Evolutionary conservation across 2,888 invertebrate genomes (phyloP).

Genomic region (Drosophila nr. perissopoda): DNA sequence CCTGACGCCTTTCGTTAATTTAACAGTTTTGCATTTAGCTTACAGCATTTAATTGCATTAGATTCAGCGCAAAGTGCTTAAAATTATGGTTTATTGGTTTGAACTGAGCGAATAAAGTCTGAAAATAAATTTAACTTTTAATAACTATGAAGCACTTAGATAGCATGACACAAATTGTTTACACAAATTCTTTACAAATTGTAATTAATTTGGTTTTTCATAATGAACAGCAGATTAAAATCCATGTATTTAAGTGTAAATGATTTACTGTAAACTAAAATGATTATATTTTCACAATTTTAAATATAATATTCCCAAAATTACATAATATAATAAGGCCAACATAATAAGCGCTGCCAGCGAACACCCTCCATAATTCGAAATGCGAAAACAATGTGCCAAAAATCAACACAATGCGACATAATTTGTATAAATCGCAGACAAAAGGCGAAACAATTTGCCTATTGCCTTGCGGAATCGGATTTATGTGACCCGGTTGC

Average conservation of each 20-base stretch:
- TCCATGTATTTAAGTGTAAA: neutral
- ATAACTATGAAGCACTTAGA: too few relatives aligned
- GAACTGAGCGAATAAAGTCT: too few relatives aligned
- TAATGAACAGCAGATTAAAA: neutral
- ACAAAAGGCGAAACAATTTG: slow-evolving; percentile 37
- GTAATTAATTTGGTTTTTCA: neutral
- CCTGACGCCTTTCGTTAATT: neutral
- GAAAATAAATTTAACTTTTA: neutral
- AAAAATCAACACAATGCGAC: slow-evolving; percentile 40
- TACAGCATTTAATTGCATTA: slow-evolving; percentile 3
- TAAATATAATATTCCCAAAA: slow-evolving; percentile 1
- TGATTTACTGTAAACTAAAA: neutral
- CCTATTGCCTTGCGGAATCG: slow-evolving; percentile 27
- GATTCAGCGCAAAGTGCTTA: neutral
- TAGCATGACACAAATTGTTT: neutral
- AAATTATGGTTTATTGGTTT: neutral
- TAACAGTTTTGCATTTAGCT: slow-evolving; percentile 3
- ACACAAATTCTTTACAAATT: neutral
- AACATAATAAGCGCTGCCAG: neutral
- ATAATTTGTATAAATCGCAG: slow-evolving; percentile 46
- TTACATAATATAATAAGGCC: neutral
- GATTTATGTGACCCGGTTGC: slow-evolving; percentile 18
- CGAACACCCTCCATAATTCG: slow-evolving; percentile 2
- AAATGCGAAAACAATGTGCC: slow-evolving; percentile 2
- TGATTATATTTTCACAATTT: neutral